phyloP scores from a whole-genome alignment of 2,797 vertebrate genomes.

The Etheostoma perlongum region DNA sequence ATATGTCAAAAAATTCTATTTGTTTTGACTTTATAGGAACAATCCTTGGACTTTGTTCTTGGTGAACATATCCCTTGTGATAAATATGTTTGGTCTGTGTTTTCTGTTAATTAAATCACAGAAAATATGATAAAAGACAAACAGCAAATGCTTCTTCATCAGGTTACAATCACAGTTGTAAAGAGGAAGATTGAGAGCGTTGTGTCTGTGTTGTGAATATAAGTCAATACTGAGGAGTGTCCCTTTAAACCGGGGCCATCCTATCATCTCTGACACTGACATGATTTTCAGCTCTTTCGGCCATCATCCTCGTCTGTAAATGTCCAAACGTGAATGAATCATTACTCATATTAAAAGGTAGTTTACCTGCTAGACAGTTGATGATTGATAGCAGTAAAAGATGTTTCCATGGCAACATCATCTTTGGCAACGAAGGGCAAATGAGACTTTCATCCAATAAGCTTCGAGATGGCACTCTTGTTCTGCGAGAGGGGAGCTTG shows the following conservation, averaged over 20 bases:
- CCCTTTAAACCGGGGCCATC: conserved; percentile 61
- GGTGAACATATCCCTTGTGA: conserved; percentile 9
- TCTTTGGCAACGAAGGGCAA: conserved; percentile 89
- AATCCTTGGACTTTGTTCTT: conserved; percentile 1
- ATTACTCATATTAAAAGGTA: conserved; percentile 74
- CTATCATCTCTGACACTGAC: conserved; percentile 66
- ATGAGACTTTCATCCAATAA: conserved; percentile 86
- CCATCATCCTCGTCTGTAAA: conserved; percentile 69
- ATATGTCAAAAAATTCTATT: background rate
- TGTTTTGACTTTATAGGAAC: background rate
- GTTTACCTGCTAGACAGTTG: conserved; percentile 94
- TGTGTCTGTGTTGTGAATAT: conserved; percentile 52
- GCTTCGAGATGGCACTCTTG: conserved; percentile 80
- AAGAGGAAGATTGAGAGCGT: conserved; percentile 56
- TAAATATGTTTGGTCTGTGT: conserved; percentile 24
- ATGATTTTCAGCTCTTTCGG: conserved; percentile 64
- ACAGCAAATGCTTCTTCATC: conserved; percentile 19
- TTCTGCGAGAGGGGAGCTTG: conserved; percentile 81
- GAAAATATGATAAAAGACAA: conserved; percentile 28
- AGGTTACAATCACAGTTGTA: conserved; percentile 26
- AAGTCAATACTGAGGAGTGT: conserved; percentile 71
- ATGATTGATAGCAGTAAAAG: conserved; percentile 91
- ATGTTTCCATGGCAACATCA: conserved; percentile 96
- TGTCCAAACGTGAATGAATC: conserved; percentile 73
- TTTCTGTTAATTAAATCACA: conserved; percentile 4